phyloP scores from a whole-genome alignment of 2,888 invertebrate genomes.

The Cheilosia soror region DNA sequence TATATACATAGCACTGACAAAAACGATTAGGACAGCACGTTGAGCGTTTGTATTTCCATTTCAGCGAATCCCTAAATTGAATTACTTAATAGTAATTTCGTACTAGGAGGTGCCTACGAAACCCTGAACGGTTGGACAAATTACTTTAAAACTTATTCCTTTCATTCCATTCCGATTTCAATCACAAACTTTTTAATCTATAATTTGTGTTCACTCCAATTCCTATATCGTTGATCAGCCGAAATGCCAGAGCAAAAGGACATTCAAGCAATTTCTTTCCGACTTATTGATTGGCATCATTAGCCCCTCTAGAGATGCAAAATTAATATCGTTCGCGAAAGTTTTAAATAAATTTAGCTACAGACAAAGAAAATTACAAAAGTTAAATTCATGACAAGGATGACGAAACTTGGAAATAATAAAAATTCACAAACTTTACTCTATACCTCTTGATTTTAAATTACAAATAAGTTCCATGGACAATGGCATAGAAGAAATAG shows the following conservation, averaged over 20 bases:
- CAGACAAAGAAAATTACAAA: conserved; percentile 43
- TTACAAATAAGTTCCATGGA: conserved; percentile 28
- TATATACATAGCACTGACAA: neutral
- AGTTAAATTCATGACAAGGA: conserved; percentile 45
- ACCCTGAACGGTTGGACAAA: conserved; percentile 13
- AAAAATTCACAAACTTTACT: conserved; percentile 10
- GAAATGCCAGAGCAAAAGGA: conserved; percentile 8
- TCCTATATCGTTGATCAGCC: conserved; percentile 6
- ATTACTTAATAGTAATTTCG: neutral
- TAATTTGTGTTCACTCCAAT: conserved; percentile 34
- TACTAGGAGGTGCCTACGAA: neutral
- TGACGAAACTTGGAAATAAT: conserved; percentile 25
- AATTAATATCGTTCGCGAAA: conserved; percentile 39
- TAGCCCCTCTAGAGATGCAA: conserved; percentile 31
- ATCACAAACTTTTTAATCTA: conserved; percentile 42
- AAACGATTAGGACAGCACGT: too few relatives aligned
- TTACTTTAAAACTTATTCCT: conserved; percentile 36
- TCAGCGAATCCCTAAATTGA: conserved; percentile 2
- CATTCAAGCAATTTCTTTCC: conserved; percentile 20
- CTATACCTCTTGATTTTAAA: conserved; percentile 25
- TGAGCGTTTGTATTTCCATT: neutral
- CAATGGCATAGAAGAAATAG: conserved; percentile 7
- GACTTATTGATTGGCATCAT: conserved; percentile 60
- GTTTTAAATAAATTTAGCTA: conserved; percentile 35
- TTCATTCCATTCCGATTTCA: conserved; percentile 39